phyloP scores from a whole-genome alignment of 1,140 invertebrate genomes.

The Drosophila hydei region DNA sequence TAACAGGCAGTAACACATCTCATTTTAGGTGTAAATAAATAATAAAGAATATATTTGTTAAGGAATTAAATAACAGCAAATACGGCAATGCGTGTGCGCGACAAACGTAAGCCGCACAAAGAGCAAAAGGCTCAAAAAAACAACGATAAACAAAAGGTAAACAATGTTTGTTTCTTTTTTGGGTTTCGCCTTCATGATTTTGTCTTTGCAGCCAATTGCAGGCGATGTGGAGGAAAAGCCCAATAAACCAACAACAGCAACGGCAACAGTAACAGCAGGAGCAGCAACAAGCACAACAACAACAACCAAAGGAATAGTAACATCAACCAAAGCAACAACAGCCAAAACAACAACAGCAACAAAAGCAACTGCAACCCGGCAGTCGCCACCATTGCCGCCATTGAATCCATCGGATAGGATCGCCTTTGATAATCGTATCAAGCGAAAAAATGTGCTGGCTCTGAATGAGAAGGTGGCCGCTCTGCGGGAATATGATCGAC shows the following conservation, averaged over 20 bases:
- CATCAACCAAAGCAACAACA: not conserved
- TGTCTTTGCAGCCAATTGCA: conserved; percentile 11
- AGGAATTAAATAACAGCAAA: conserved; percentile 13
- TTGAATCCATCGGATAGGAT: conserved; percentile 70
- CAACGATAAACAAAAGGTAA: conserved; percentile 47
- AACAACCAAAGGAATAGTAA: not conserved
- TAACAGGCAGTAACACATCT: conserved; percentile 10
- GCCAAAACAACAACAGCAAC: conserved; percentile 20
- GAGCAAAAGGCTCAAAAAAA: conserved; percentile 43
- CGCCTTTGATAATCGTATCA: conserved; percentile 78
- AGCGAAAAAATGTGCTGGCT: conserved; percentile 79
- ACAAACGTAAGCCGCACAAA: conserved; percentile 63
- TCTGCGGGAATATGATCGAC: conserved; percentile 72
- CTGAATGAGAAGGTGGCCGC: conserved; percentile 80
- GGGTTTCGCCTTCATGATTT: not conserved
- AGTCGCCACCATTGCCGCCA: conserved; percentile 52
- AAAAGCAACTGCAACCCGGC: not conserved
- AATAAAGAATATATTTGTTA: conserved; percentile 9
- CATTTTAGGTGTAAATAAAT: conserved; percentile 19
- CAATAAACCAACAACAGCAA: not conserved
- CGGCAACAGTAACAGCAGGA: conserved; percentile 9
- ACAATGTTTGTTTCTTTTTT: not conserved
- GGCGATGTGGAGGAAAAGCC: conserved; percentile 3
- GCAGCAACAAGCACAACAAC: conserved; percentile 22
- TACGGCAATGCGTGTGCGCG: conserved; percentile 65